Conservation (phyloP, 2,113 vertebrate species). For the Rafetus swinhoei region DNA sequence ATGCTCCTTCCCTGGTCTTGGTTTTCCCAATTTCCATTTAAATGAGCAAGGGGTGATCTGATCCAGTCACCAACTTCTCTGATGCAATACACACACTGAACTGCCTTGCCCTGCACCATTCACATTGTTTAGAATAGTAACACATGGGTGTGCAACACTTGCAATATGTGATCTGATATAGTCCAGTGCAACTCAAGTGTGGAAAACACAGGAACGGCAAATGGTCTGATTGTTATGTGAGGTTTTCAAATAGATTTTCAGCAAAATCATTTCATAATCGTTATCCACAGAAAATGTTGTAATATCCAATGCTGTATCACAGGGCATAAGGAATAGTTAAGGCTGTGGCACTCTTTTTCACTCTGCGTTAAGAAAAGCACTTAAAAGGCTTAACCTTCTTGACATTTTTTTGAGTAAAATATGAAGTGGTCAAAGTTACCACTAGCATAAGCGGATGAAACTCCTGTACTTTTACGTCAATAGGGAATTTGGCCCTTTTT, state of each 20-base stretch:
- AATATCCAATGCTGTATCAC: not conserved
- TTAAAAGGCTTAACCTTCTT: not conserved
- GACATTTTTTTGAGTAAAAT: not conserved
- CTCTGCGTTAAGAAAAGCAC: not conserved
- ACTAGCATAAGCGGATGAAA: conserved; percentile 25
- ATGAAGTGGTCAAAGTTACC: not conserved
- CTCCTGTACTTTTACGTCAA: conserved; percentile 20
- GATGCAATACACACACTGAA: not conserved
- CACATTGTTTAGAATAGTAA: not conserved
- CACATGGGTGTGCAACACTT: not conserved
- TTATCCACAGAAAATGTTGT: not conserved
- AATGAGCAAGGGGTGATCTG: not conserved
- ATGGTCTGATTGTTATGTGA: not conserved
- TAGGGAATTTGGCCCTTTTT: conserved; percentile 1
- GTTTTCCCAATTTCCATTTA: conserved; percentile 19
- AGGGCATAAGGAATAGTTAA: not conserved
- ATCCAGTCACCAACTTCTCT: not conserved
- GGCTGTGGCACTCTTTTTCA: not conserved
- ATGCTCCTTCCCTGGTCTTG: not conserved
- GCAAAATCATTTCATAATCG: not conserved
- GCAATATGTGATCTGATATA: not conserved
- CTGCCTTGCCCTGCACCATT: not conserved
- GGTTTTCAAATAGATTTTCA: not conserved
- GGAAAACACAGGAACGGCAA: not conserved
- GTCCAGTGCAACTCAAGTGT: not conserved